Conservation (phyloP, 2,113 vertebrate genomes). For the Podarcis raffonei region DNA sequence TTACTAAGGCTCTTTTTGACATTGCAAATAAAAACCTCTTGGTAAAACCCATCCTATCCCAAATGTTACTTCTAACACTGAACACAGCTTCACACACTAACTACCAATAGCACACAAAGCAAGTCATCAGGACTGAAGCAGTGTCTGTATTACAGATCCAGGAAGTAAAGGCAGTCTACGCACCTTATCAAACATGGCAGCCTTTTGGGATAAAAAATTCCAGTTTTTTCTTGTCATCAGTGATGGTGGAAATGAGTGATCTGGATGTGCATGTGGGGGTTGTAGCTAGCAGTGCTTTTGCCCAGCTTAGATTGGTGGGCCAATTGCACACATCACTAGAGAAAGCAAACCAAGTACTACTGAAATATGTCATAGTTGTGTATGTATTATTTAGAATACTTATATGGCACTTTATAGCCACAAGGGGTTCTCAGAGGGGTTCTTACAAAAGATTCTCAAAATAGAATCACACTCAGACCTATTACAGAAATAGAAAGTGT, state of each 20-base stretch:
- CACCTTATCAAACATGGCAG: background rate
- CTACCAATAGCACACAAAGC: no score
- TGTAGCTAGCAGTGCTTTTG: background rate
- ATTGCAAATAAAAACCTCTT: background rate
- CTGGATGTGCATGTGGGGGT: background rate
- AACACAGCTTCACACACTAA: background rate
- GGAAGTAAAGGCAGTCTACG: background rate
- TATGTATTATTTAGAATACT: background rate
- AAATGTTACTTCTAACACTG: background rate
- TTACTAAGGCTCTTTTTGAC: rapidly evolving
- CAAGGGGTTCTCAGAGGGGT: no score
- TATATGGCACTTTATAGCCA: no score
- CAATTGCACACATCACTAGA: background rate
- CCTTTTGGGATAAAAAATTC: background rate
- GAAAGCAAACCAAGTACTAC: background rate
- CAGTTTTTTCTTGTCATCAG: background rate
- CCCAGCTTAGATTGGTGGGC: background rate
- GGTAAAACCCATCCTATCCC: background rate
- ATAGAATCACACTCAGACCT: no score
- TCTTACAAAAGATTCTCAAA: no score
- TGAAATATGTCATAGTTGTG: background rate
- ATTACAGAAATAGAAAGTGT: no score
- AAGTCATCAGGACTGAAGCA: background rate
- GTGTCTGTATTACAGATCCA: background rate
- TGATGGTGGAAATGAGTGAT: background rate